These are phyloP conservation scores for Agrotis ipsilon DNA, from an alignment of 2,888 invertebrate genomes.

Conservation along the genomic window DNA sequence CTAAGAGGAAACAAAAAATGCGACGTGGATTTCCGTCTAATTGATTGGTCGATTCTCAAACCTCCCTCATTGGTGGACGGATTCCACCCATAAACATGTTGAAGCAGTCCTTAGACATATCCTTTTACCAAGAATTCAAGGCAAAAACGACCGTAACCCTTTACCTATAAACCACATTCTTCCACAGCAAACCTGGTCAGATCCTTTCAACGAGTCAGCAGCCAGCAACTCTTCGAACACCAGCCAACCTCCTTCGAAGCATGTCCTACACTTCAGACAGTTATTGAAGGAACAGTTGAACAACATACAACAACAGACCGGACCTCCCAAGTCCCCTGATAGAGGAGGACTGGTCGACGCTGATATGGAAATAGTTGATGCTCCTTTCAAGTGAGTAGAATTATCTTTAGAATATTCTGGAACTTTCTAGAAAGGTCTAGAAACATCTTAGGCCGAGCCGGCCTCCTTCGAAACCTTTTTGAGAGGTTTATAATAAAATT, in stretches of 20 bases:
- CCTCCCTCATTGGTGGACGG: not conserved
- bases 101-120: not conserved
- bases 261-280: conserved; percentile 83
- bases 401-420: too few relatives aligned
- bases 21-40: not conserved
- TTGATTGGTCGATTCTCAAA: not conserved
- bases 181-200: conserved; percentile 70
- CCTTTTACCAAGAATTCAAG: not conserved
- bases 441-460: too few relatives aligned
- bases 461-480: too few relatives aligned
- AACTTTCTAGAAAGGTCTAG: too few relatives aligned
- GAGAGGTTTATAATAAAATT: too few relatives aligned
- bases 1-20: too few relatives aligned
- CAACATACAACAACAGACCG: conserved; percentile 70
- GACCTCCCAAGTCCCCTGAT: conserved; percentile 70
- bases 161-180: not conserved
- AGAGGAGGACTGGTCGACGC: conserved; percentile 77
- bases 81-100: too few relatives aligned
- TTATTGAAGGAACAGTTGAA: conserved; percentile 81
- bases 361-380: conserved; percentile 83
- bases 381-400: conserved; percentile 81
- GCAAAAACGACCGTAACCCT: not conserved
- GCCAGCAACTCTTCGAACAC: conserved; percentile 83
- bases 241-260: conserved; percentile 84
- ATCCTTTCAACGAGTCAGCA: conserved; percentile 82